phyloP scores from a whole-genome alignment of 2,113 vertebrate genomes.

The Ictidomys tridecemlineatus region DNA sequence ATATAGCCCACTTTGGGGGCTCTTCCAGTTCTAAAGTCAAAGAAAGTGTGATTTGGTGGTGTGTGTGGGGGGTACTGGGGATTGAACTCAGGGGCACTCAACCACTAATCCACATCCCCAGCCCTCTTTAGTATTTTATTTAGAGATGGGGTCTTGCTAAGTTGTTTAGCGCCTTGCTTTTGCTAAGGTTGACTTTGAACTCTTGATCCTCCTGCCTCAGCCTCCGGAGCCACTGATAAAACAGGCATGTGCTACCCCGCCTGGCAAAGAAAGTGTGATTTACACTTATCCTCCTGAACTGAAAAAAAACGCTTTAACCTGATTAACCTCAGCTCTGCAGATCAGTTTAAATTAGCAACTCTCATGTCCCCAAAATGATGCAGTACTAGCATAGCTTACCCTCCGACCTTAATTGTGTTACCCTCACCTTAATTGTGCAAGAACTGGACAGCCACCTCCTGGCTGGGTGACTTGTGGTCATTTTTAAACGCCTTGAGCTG shows the following conservation, averaged over 20 bases:
- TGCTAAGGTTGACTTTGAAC: too few relatives aligned
- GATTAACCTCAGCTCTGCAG: conserved; percentile 28
- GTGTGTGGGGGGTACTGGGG: too few relatives aligned
- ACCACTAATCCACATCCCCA: too few relatives aligned
- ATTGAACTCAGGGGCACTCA: too few relatives aligned
- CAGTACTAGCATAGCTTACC: neutral
- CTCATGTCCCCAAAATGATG: neutral
- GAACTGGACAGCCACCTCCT: neutral
- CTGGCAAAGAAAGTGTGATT: neutral
- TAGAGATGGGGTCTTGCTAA: too few relatives aligned
- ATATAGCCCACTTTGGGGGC: neutral
- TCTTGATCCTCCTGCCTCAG: too few relatives aligned
- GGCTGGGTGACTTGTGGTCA: neutral
- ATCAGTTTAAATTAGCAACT: neutral
- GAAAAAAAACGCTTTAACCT: neutral
- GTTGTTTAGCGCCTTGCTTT: too few relatives aligned
- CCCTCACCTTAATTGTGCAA: too few relatives aligned
- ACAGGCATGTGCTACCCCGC: too few relatives aligned
- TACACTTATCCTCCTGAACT: conserved; percentile 27
- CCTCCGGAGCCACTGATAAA: too few relatives aligned
- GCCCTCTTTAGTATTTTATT: too few relatives aligned
- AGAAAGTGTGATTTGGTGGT: neutral
- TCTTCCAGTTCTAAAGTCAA: conserved; percentile 24
- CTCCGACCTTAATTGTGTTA: too few relatives aligned
- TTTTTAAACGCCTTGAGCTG: neutral